These are phyloP conservation scores for Mya arenaria DNA, from an alignment of 1,140 invertebrate genomes.

Conservation along the genomic window DNA sequence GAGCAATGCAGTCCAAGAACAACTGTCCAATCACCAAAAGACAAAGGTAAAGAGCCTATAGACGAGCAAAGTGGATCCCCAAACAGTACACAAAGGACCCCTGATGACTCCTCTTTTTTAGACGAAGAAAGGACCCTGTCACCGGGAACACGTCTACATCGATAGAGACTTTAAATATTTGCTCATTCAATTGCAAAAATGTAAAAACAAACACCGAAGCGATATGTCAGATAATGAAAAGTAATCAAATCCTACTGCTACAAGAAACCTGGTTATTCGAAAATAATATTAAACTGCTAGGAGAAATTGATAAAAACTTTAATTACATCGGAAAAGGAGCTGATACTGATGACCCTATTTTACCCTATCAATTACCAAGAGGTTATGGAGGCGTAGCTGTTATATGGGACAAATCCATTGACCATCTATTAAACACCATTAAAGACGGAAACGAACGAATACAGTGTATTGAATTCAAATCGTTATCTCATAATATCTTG, in stretches of 20 bases:
- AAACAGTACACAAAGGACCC: too few relatives aligned
- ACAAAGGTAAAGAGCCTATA: too few relatives aligned
- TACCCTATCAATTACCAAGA: constrained; percentile 6
- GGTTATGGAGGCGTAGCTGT: constrained; percentile 23
- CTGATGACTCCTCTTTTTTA: too few relatives aligned
- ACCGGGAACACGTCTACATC: too few relatives aligned
- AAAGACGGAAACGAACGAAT: constrained; percentile 13
- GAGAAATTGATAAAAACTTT: not conserved
- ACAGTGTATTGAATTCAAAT: constrained; percentile 19
- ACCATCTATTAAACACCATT: not conserved
- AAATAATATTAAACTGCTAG: not conserved
- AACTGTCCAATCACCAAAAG: too few relatives aligned
- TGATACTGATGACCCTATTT: constrained; percentile 9
- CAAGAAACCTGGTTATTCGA: constrained; percentile 26
- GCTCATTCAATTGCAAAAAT: constrained; percentile 22
- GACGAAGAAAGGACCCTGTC: too few relatives aligned
- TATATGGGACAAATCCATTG: constrained; percentile 1
- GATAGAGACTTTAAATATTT: too few relatives aligned
- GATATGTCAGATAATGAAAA: not conserved
- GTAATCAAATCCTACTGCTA: not conserved
- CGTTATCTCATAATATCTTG: not conserved
- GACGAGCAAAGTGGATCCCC: too few relatives aligned
- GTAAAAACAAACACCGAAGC: not conserved
- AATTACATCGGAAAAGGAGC: constrained; percentile 15
- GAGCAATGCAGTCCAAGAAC: too few relatives aligned